These are phyloP conservation scores for Thalassarche chlororhynchos DNA, from an alignment of 2,113 vertebrate genomes.

Conservation along the genomic window DNA sequence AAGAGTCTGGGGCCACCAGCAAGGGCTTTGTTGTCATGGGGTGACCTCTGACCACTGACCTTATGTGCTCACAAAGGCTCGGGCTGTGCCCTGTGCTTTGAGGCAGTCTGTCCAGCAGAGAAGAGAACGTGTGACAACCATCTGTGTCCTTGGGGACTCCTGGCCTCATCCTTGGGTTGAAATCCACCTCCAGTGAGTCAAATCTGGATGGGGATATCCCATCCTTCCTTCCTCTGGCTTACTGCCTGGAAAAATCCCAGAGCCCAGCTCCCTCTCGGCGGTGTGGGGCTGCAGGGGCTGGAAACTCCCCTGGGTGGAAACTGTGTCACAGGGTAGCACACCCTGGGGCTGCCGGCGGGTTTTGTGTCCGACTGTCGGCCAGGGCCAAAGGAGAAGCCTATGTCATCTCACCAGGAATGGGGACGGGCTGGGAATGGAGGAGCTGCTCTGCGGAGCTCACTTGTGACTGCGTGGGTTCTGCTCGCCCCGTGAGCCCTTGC, in stretches of 20 bases:
- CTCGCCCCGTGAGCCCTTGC: accelerated
- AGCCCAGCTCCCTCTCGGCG: accelerated
- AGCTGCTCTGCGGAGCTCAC: not conserved
- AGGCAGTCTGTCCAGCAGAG: not conserved
- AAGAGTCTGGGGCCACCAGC: not conserved
- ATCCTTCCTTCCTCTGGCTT: not conserved
- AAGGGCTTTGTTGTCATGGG: not conserved
- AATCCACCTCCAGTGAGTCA: not conserved
- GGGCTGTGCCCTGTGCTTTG: not conserved
- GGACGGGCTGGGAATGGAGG: not conserved
- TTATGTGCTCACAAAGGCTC: not conserved
- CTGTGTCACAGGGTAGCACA: not conserved
- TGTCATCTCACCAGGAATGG: not conserved
- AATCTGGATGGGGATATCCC: not conserved
- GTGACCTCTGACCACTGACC: not conserved
- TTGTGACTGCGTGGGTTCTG: accelerated
- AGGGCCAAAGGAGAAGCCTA: not conserved
- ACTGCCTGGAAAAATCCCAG: not conserved
- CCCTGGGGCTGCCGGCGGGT: not conserved
- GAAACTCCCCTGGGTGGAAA: not conserved
- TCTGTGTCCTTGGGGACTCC: not conserved
- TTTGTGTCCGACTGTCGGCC: not conserved
- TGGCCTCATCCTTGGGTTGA: not conserved
- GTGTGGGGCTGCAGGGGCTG: not conserved
- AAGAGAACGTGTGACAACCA: not conserved